These are phyloP conservation scores for Crepidodera aurea DNA, from an alignment of 2,888 invertebrate genomes.

Conservation along the genomic window DNA sequence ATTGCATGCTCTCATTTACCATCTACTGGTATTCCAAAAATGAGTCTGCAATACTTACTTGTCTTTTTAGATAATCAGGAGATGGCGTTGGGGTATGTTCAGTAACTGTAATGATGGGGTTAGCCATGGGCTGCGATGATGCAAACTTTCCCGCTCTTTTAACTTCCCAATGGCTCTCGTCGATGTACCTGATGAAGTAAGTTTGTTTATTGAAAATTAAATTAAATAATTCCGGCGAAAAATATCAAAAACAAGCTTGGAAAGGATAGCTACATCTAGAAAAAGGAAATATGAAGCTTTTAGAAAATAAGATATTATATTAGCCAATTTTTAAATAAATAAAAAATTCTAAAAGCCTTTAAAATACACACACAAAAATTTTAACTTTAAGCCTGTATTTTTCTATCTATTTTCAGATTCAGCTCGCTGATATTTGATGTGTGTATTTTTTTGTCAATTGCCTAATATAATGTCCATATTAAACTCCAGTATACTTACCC, in stretches of 20 bases:
- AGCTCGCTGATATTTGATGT: slow-evolving; percentile 15
- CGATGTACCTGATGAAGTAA: slow-evolving; percentile 69
- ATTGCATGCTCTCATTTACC: no score
- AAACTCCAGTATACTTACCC: slow-evolving; percentile 72
- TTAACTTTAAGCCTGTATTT: no score
- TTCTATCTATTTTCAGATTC: no score
- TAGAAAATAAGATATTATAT: slow-evolving; percentile 37
- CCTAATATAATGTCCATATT: slow-evolving; percentile 36
- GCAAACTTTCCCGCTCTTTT: slow-evolving; percentile 66
- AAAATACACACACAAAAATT: slow-evolving; percentile 33
- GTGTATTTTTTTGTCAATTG: slow-evolving; percentile 32
- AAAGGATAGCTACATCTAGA: slow-evolving; percentile 8
- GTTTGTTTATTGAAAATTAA: no score
- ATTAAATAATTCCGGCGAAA: not conserved
- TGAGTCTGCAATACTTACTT: no score
- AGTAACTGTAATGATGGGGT: slow-evolving; percentile 96
- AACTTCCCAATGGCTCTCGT: slow-evolving; percentile 73
- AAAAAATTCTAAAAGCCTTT: slow-evolving; percentile 23
- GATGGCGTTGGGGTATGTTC: slow-evolving; percentile 94
- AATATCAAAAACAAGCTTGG: slow-evolving; percentile 5
- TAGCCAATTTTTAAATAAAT: slow-evolving; percentile 35
- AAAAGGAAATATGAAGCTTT: slow-evolving; percentile 16
- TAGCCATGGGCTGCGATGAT: slow-evolving; percentile 73
- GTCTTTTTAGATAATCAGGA: slow-evolving; percentile 84
- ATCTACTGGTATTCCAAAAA: no score